Evolutionary conservation across 2,797 vertebrate species (phyloP).

Genomic region (Ceryle rudis): DNA sequence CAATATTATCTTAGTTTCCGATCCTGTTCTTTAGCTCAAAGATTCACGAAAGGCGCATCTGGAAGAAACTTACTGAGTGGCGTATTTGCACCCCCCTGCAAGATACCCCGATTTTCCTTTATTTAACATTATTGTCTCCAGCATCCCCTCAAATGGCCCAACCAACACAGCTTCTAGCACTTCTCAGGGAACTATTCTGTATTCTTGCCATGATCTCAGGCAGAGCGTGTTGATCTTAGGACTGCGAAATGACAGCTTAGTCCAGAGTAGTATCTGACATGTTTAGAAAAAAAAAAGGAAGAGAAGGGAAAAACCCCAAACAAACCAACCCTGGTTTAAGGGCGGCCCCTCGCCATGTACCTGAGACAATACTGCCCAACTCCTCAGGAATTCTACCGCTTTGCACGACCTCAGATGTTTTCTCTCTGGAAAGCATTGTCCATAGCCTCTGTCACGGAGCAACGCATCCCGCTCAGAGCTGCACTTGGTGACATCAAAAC

Average conservation of each 20-base stretch:
- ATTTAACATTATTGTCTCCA: neutral
- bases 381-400: neutral
- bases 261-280: neutral
- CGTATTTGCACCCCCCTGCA: neutral
- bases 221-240: neutral
- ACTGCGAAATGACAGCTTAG: neutral
- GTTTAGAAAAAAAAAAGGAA: neutral
- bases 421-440: neutral
- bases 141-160: neutral
- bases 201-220: neutral
- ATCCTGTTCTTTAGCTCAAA: neutral
- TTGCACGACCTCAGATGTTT: neutral
- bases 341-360: neutral
- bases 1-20: neutral
- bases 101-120: neutral
- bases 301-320: neutral
- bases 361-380: neutral
- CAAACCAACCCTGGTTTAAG: too few species aligned
- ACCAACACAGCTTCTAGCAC: neutral
- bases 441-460: neutral
- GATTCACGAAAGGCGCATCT: neutral
- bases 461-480: neutral
- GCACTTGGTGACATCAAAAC: neutral
- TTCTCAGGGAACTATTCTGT: neutral
- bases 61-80: neutral